Evolutionary conservation across 2,888 invertebrate genomes (phyloP), one percentile per base, ranked within the genome.

Genomic region (Spilarctia lutea): DNA sequence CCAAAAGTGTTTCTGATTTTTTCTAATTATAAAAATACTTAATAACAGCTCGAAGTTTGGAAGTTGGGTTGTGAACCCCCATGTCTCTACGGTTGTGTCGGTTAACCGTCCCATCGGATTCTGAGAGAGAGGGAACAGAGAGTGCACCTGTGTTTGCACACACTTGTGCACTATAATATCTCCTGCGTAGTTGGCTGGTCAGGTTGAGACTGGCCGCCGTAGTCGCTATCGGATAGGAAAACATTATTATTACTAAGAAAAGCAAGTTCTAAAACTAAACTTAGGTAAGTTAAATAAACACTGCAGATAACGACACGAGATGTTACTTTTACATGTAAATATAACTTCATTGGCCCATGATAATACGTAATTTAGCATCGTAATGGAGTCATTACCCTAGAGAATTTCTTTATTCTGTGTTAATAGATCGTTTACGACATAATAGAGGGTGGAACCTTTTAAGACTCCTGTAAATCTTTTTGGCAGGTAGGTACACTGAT

Each of bases 301-400:
- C 71, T 73, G 48, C 63, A 63, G 27, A 18, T 75, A 80, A 81
- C 70, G 74, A 81, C 79, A 65, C 63, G 72, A 71, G 78, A 71
- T 70, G 75, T 81, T 80, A 81, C 77, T 83, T 84, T 83, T 71
- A 71, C 63, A 67, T 71, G 72, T 82, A 84, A 83, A 72, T 73
- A 75, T 81, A 82, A 83, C 83, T 85, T 83, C 82, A 83, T 85
- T 78, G 79, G 78, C 70, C 75, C 81, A 74, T 81, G 83, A 78
- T 83, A 84, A 82, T 85, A 82, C 80, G 82, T 85, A 83, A 85
- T 85, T 83, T 83, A 79, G 72, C 81, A 81, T 77, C 81, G 77
- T 85, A 85, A 85, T 83, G 77, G 81, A 81, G 65, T 70, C 83
- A 79, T 82, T 82, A 76, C 84, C 76, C 78, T 68, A 73, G 79